Base-by-base conservation (phyloP, 2,888 invertebrate genomes). In the Diarsia dahlii region DNA sequence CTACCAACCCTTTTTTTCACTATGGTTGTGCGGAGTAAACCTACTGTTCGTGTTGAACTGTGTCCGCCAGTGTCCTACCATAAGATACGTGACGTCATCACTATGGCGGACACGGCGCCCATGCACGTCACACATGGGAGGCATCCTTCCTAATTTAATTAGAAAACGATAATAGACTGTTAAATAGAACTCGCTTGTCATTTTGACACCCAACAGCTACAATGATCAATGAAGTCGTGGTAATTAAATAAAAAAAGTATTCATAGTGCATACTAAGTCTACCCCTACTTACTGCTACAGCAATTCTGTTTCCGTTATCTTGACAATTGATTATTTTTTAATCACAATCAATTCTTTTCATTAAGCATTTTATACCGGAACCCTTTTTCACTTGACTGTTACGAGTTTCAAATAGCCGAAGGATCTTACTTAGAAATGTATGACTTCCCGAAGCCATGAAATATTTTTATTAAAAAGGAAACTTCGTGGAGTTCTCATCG, bases 11-110 rank as follows among this genome's bases (percentile, higher is more conserved):
- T n/a, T n/a, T n/a, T n/a, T n/a, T n/a, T n/a, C 9, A 28, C 28
- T 28, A 28, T 2, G 12, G 28, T 45, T 34, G 48, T 60, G 18
- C 2, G 20, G 2, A n/a, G 34, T 66, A 66, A 34, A 20, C 45
- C 74, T 84, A 74, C 67, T 80, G 64, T 12, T n/a, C 18, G 15
- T 63, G 13, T 8, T 28, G 46, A 39, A 15, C 13, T 69, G 15
- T 69, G 52, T 1, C 28, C 8, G 34, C 20, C 23, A 46, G 39
- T 2, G 23, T 52, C 46, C 48, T 64, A 39, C 34, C 65, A 58
- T 74, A 58, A 78, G 65, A 34, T 65, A 72, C 50, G 64, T 84
- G 80, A 84, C 65, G 71, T 74, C 71, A 74, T 83, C 66, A n/a
- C 39, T 71, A 68, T 78, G 39, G 62, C 68, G 39, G 78, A 67